Conservation (phyloP, 2,113 vertebrate species). For the Procavia capensis region DNA sequence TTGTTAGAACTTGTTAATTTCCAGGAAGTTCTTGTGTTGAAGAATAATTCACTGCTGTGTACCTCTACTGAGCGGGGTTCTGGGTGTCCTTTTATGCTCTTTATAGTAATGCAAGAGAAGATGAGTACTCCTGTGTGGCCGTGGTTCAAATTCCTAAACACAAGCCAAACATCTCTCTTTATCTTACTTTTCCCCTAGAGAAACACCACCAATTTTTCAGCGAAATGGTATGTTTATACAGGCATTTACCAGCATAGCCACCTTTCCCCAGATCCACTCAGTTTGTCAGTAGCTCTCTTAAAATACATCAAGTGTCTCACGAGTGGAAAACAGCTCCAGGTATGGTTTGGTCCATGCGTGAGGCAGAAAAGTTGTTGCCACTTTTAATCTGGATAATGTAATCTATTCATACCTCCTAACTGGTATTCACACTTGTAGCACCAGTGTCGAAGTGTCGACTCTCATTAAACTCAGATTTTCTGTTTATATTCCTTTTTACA, state of each 20-base stretch:
- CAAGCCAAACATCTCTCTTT: not conserved
- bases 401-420: not conserved
- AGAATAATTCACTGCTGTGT: not conserved
- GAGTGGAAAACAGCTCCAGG: not conserved
- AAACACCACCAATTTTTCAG: not conserved
- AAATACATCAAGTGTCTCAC: not conserved
- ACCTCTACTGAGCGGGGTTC: not conserved
- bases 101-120: not conserved
- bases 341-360: not conserved
- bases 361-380: not conserved
- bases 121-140: not conserved
- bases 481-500: not conserved
- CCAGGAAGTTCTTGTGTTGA: not conserved
- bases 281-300: not conserved
- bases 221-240: not conserved
- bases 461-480: not conserved
- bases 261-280: not conserved
- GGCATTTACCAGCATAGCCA: not conserved
- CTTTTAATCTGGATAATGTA: not conserved
- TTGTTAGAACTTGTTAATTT: not conserved
- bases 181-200: not conserved
- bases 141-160: not conserved
- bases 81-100: not conserved
- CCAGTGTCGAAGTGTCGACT: not conserved
- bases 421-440: not conserved